Evolutionary conservation across 2,113 vertebrate genomes (phyloP).

Genomic region (Saccopteryx bilineata): DNA sequence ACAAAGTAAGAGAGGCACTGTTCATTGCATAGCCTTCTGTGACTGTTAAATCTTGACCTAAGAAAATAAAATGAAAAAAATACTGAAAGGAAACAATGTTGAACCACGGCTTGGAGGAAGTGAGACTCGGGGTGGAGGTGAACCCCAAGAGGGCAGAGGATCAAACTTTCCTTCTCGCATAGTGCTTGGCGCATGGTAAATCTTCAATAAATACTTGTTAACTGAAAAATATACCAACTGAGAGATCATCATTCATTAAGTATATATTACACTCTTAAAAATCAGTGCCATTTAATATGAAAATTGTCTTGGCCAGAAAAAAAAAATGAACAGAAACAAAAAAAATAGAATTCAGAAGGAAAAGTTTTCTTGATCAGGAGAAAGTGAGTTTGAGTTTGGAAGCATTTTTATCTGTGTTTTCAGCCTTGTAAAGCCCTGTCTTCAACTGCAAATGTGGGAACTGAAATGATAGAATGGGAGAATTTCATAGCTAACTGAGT

Average conservation of each 20-base stretch:
- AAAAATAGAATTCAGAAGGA: slow-evolving; percentile 1
- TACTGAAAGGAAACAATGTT: not conserved
- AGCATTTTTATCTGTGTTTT: not conserved
- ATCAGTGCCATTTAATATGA: not conserved
- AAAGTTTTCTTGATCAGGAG: not conserved
- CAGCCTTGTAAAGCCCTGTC: not conserved
- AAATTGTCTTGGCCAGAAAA: not conserved
- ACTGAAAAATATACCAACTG: not conserved
- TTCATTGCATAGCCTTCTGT: not conserved
- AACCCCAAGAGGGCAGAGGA: not conserved
- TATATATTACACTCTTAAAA: not conserved
- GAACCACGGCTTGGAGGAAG: not conserved
- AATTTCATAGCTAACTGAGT: not conserved
- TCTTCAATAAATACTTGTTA: not conserved
- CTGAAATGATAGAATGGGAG: not conserved
- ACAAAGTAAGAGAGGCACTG: not conserved
- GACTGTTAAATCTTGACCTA: slow-evolving; percentile 4
- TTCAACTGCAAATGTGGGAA: not conserved
- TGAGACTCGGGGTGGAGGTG: not conserved
- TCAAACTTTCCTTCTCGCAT: fast-evolving
- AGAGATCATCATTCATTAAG: not conserved
- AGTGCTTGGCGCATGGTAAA: not conserved
- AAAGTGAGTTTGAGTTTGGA: slow-evolving; percentile 14
- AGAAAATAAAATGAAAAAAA: slow-evolving; percentile 4
- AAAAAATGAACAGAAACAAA: not conserved